Evolutionary conservation across 2,113 vertebrate species (phyloP), one percentile per base, ranked within the genome.

Genomic region (Crocuta crocuta): DNA sequence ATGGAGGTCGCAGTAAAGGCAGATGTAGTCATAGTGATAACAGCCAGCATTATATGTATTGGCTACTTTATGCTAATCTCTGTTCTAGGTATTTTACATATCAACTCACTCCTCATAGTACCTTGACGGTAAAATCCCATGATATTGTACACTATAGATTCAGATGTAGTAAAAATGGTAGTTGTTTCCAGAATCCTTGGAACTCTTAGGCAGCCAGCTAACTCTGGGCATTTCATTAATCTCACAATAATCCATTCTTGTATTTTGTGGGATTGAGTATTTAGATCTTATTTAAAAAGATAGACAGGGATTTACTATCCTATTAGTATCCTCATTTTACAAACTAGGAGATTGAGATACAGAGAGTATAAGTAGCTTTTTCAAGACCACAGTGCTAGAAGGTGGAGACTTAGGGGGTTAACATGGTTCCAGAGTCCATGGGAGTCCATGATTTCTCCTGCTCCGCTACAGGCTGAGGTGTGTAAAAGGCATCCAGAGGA

Each of bases 231-330:
- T 95, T 87, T 43, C 21, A n/a, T 84, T 82, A n/a, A 35, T 31
- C 43, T 81, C 10, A 35, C 7, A 85, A 61, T 50, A 33, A 83
- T 61, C 10, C 10, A 0, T 84, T 50, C 58, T 89, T 7, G 2
- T 61, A 13, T 82, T 73, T 92, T 55, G 45, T 61, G 15, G 39
- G 13, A 82, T 31, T 65, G 23, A 68, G 63, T 73, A 23, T 82
- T 68, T 94, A 86, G 31, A 83, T 71, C 7, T 21, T 39, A 50
- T 84, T 85, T 81, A 19, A 65, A 89, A 90, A 45, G 26, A 81
- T 66, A 65, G 4, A n/a, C 33, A 28, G 7, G 10, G 13, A 10
- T 91, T 65, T 68, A 9, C 9, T 28, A 0, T 79, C 26, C 13
- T 31, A 28, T 39, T 86, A 45, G 8, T n/a, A 68, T 63, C 48